Evolutionary conservation across 2,888 invertebrate genomes (phyloP).

Genomic region (Pterostichus niger): DNA sequence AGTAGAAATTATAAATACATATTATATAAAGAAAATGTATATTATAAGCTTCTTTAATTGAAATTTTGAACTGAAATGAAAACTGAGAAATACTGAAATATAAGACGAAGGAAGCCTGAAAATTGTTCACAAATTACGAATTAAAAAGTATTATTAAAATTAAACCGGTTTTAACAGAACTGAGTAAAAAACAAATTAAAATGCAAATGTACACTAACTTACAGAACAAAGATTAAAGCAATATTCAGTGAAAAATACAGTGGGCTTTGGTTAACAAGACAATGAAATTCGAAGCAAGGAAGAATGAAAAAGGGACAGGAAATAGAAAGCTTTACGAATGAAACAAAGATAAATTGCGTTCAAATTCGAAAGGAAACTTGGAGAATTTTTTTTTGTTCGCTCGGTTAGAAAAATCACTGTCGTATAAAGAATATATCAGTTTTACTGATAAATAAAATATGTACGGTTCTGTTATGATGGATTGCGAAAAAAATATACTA

Average conservation of each 20-base stretch:
- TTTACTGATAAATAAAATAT: conserved; percentile 39
- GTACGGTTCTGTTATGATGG: conserved; percentile 14
- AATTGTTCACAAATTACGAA: conserved; percentile 35
- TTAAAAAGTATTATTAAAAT: conserved; percentile 52
- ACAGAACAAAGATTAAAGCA: conserved; percentile 49
- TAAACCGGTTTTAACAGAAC: conserved; percentile 36
- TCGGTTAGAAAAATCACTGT: conserved; percentile 44
- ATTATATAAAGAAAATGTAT: no score
- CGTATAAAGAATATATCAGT: conserved; percentile 16
- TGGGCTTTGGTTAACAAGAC: conserved; percentile 23
- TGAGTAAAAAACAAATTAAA: conserved; percentile 55
- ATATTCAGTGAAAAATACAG: conserved; percentile 29
- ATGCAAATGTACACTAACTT: conserved; percentile 53
- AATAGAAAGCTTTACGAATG: conserved; percentile 2
- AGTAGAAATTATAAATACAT: no score
- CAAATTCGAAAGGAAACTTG: conserved; percentile 12
- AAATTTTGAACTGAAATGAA: no score
- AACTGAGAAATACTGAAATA: not conserved
- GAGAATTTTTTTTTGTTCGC: not conserved
- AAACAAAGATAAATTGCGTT: conserved; percentile 21
- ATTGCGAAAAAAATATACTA: conserved; percentile 29
- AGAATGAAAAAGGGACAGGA: conserved; percentile 6
- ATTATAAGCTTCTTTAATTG: no score
- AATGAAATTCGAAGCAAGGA: conserved; percentile 19
- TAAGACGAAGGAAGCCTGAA: not conserved